phyloP scores from a whole-genome alignment of 2,113 vertebrate genomes.

The Sturnus vulgaris region DNA sequence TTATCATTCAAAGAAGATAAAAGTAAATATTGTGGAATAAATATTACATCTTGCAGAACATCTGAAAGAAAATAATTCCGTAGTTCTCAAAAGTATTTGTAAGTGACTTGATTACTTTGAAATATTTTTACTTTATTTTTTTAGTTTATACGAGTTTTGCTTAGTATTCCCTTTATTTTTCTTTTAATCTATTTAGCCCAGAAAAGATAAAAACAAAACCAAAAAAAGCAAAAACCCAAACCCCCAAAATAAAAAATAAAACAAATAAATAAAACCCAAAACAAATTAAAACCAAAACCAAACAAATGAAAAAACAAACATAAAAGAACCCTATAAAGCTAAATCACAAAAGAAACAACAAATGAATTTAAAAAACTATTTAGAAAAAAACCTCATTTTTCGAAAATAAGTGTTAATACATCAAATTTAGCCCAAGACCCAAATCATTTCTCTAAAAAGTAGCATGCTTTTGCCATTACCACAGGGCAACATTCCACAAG shows the following conservation, averaged over 20 bases:
- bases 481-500: not conserved
- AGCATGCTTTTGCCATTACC: not conserved
- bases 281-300: not conserved
- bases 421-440: not conserved
- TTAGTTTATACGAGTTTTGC: not conserved
- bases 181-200: not conserved
- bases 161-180: not conserved
- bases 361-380: not conserved
- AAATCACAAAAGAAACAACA: not conserved
- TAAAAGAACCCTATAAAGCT: not conserved
- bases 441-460: not conserved
- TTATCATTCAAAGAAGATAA: not conserved
- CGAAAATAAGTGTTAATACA: not conserved
- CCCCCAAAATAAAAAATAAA: not conserved
- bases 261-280: not conserved
- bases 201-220: not conserved
- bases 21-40: not conserved
- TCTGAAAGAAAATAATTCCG: not conserved
- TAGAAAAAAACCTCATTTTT: not conserved
- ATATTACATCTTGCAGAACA: not conserved
- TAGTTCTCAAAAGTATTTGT: not conserved
- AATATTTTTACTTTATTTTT: not conserved
- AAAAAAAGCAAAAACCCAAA: not conserved
- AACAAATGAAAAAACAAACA: not conserved
- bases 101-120: not conserved